A percentile compares a stretch with the other conserved stretches of the same genome.
phyloP scores from a whole-genome alignment of 2,888 invertebrate species.

The Macaria liturata region DNA sequence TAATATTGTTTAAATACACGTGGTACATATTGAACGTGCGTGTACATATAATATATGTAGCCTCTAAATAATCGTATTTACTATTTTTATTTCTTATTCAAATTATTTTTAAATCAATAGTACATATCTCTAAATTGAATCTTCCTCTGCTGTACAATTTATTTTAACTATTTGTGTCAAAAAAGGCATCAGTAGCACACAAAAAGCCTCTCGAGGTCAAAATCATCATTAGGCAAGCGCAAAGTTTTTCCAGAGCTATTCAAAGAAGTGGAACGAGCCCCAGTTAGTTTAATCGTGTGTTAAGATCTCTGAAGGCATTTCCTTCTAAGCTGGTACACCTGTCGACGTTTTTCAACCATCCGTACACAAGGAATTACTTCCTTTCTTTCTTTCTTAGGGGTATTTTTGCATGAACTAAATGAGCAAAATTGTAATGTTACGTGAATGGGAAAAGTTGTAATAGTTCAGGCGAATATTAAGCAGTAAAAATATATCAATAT shows the following conservation, averaged over 20 bases:
- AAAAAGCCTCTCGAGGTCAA: neutral
- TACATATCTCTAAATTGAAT: too few relatives aligned
- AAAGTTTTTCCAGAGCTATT: conserved; percentile 8
- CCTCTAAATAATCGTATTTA: too few relatives aligned
- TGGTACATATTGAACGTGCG: too few relatives aligned
- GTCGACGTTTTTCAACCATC: conserved; percentile 40
- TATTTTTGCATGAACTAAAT: conserved; percentile 28
- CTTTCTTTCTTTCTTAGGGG: conserved; percentile 32
- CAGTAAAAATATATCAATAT: too few relatives aligned
- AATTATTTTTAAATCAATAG: too few relatives aligned
- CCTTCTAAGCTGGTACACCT: conserved; percentile 38
- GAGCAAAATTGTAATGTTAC: neutral
- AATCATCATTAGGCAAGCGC: conserved; percentile 9
- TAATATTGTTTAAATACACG: too few relatives aligned
- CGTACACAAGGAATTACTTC: conserved; percentile 38
- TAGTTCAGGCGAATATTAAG: too few relatives aligned
- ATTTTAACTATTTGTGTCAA: too few relatives aligned
- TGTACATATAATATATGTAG: too few relatives aligned
- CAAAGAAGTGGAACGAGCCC: conserved; percentile 20
- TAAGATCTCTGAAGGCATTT: conserved; percentile 42
- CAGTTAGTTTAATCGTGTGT: conserved; percentile 47
- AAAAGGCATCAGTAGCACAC: too few relatives aligned
- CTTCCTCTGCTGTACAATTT: too few relatives aligned
- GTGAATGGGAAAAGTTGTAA: neutral
- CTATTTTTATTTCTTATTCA: too few relatives aligned